Evolutionary conservation across 1,140 invertebrate species (phyloP), one percentile per base, ranked within the genome.

Genomic region (Conus betulinus): DNA sequence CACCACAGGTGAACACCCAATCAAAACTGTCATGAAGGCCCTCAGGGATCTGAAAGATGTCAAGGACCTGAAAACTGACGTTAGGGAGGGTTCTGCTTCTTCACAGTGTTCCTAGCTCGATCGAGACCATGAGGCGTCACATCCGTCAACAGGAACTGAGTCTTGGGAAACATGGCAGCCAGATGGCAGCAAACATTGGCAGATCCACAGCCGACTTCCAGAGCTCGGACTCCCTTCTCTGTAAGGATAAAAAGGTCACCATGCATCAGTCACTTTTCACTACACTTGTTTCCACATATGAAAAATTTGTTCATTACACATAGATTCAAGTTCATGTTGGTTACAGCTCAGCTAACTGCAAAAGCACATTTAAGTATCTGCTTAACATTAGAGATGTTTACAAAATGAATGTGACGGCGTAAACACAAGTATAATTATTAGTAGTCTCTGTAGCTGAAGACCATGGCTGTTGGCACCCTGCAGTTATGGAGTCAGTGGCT

Each of bases 131-230:
- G 78, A 1, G 78, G 81, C 83, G 0, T 78, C 71, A 39, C 91
- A 53, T 91, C 91, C 20, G 89, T 53, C 63, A 88, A 86, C 63
- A 76, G 27, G 53, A 91, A 89, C 20, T 84, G 89, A 11, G 88
- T 88, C 4, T 90, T 90, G 4, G 91, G 23, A 57, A 90, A 91
- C 79, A 23, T 85, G 60, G 89, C 57, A 6, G 91, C 91, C 39
- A 91, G 79, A 11, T 81, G 78, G 20, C 71, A 78, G 5, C 60
- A 23, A n/a, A 52, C 53, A 17, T 53, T 85, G 20, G 87, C 91
- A 52, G 81, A 55, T 0, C 89, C 90, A 87, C 86, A 89, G 13
- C 91, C 91, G 63, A 91, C 17, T 53, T 91, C 91, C 51, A 84
- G 27, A 4, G 90, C 89, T 52, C 55, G 60, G 20, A 90, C 86